These are phyloP conservation scores for Alloscopus bannaensis DNA, from an alignment of 2,888 invertebrate genomes.

Conservation along the genomic window DNA sequence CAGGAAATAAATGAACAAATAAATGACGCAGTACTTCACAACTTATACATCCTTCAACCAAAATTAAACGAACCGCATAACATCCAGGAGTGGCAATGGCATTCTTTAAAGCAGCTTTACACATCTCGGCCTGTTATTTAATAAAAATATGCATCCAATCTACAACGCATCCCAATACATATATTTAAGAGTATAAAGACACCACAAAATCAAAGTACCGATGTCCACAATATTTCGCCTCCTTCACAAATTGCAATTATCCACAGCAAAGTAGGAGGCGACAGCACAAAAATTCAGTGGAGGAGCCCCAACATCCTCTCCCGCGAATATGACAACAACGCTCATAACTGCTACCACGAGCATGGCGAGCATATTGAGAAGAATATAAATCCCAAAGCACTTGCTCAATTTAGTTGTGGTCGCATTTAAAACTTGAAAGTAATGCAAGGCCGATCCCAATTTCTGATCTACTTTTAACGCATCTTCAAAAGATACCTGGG, in stretches of 20 bases:
- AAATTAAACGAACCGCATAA: too few species aligned
- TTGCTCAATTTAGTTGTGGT: background rate
- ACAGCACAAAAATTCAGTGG: background rate
- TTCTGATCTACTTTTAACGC: too few species aligned
- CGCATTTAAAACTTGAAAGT: background rate
- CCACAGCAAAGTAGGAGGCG: background rate
- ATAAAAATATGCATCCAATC: background rate
- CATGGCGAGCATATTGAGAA: constrained; percentile 2
- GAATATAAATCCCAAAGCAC: background rate
- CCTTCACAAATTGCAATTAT: background rate
- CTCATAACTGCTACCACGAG: background rate
- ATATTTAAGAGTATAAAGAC: too few species aligned
- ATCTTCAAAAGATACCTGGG: too few species aligned
- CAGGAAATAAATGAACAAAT: background rate
- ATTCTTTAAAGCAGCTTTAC: too few species aligned
- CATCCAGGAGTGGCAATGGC: too few species aligned
- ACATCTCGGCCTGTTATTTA: too few species aligned
- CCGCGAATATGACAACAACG: background rate
- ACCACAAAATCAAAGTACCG: too few species aligned
- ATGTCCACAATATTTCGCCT: background rate
- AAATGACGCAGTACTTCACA: background rate
- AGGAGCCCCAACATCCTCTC: background rate
- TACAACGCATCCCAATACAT: too few species aligned
- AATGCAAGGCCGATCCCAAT: background rate
- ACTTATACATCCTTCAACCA: too few species aligned